Conservation (phyloP, 2,113 vertebrate species). For the Deroptyus accipitrinus region DNA sequence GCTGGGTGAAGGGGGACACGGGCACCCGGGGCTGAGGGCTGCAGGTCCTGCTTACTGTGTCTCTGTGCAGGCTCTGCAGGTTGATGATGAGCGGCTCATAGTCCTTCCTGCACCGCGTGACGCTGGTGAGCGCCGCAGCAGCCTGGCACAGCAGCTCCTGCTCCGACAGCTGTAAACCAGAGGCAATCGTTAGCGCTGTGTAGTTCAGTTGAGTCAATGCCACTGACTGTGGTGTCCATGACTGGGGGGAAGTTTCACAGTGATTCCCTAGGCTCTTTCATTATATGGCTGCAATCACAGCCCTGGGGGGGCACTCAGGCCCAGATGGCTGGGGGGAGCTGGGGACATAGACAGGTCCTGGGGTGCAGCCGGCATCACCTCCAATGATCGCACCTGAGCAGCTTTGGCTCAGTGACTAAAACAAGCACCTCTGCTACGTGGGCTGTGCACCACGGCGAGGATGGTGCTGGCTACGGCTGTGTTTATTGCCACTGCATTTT, state of each 20-base stretch:
- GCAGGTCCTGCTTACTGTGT: not conserved
- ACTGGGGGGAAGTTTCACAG: not conserved
- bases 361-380: not conserved
- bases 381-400: fast-evolving
- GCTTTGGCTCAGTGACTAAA: not conserved
- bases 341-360: not conserved
- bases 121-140: not conserved
- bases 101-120: not conserved
- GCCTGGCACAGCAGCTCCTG: constrained; percentile 50
- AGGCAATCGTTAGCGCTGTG: fast-evolving
- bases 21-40: fast-evolving
- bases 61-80: not conserved
- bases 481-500: fast-evolving
- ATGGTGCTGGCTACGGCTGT: fast-evolving
- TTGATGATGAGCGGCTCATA: not conserved
- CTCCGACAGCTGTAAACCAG: fast-evolving
- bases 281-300: not conserved
- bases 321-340: not conserved
- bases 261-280: fast-evolving
- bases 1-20: fast-evolving
- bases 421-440: not conserved
- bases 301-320: fast-evolving
- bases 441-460: not conserved
- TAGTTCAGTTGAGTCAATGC: fast-evolving
- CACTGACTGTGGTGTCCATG: not conserved